Evolutionary conservation across 2,888 invertebrate species (phyloP).

Genomic region (Eurytoma adleriae): DNA sequence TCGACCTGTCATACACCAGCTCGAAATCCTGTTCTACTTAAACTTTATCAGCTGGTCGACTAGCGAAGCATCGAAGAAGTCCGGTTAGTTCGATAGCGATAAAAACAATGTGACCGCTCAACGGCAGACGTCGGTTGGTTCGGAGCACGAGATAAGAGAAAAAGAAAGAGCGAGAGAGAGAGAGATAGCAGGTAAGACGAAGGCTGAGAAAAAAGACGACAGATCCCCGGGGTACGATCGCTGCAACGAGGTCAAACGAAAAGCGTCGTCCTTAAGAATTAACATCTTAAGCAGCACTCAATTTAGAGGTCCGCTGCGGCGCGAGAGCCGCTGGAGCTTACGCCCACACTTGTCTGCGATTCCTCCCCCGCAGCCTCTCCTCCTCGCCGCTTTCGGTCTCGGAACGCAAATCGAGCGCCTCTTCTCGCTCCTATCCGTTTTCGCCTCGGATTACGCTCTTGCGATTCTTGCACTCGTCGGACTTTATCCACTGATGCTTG

Average conservation of each 20-base stretch:
- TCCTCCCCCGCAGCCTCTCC: background rate
- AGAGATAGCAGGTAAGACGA: background rate
- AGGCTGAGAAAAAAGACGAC: background rate
- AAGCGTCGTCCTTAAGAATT: conserved; percentile 28
- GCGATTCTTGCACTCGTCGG: conserved; percentile 6
- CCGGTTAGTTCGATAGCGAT: too few relatives aligned
- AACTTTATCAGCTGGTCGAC: too few relatives aligned
- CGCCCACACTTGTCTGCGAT: too few relatives aligned
- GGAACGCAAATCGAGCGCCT: too few relatives aligned
- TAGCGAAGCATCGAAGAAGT: too few relatives aligned
- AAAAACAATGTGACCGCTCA: too few relatives aligned
- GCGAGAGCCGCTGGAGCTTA: background rate
- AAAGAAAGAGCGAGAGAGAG: background rate
- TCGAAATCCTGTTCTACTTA: too few relatives aligned
- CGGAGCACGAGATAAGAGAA: too few relatives aligned
- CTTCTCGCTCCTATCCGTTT: background rate
- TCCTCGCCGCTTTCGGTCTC: too few relatives aligned
- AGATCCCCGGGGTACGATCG: background rate
- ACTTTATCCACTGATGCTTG: background rate
- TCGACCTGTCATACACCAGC: too few relatives aligned
- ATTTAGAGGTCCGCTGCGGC: conserved; percentile 17
- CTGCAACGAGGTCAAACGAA: conserved; percentile 38
- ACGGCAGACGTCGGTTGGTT: too few relatives aligned
- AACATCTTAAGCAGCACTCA: conserved; percentile 32
- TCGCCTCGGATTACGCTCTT: conserved; percentile 9